Evolutionary conservation across 2,797 vertebrate species (phyloP).

Genomic region (Cynodonichthys magdalenae): DNA sequence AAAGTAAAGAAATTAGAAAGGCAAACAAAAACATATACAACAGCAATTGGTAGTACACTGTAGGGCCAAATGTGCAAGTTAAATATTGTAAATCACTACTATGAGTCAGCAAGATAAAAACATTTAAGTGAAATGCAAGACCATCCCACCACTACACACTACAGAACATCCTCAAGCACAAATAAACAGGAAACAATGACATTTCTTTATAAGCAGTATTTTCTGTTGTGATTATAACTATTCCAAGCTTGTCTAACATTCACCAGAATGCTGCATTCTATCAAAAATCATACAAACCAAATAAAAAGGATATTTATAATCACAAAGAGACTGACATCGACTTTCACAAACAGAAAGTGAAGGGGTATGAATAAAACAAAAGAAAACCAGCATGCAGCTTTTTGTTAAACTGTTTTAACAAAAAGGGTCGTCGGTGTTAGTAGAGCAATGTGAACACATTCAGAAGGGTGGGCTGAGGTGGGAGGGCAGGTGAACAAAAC

Average conservation of each 20-base stretch:
- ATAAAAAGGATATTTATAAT: conserved; percentile 83
- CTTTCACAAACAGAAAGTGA: conserved; percentile 78
- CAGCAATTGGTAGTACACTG: conserved; percentile 59
- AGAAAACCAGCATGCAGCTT: conserved; percentile 80
- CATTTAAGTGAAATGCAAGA: conserved; percentile 85
- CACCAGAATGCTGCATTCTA: conserved; percentile 90
- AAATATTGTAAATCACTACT: conserved; percentile 63
- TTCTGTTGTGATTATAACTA: conserved; percentile 88
- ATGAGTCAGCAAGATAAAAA: conserved; percentile 72
- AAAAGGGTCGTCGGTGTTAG: conserved; percentile 83
- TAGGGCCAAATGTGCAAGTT: conserved; percentile 54
- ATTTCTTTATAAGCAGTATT: conserved; percentile 78
- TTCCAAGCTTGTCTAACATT: conserved; percentile 87
- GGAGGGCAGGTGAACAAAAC: conserved; percentile 61
- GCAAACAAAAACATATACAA: conserved; percentile 55
- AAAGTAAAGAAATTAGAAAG: conserved; percentile 38
- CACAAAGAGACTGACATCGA: conserved; percentile 85
- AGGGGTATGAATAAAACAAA: conserved; percentile 66
- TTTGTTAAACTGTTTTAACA: conserved; percentile 84
- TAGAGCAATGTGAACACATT: conserved; percentile 74
- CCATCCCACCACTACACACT: conserved; percentile 89
- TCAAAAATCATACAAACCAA: conserved; percentile 81
- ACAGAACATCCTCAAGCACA: conserved; percentile 81
- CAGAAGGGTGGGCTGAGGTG: conserved; percentile 48
- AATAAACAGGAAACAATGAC: conserved; percentile 86